Conservation (phyloP, 1,140 invertebrate genomes). For the Tetramorium simillimum region DNA sequence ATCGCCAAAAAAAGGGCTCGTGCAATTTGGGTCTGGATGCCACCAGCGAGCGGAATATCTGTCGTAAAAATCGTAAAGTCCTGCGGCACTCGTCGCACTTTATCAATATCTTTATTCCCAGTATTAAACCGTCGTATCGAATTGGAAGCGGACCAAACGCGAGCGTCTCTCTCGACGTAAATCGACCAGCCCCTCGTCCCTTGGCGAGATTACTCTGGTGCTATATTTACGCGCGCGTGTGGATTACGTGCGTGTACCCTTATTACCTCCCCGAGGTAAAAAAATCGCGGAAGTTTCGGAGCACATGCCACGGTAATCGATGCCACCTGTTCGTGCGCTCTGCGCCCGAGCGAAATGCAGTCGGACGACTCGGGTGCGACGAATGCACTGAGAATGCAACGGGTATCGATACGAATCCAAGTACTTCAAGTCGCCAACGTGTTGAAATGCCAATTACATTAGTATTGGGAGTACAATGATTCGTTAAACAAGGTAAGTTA, state of each 20-base stretch:
- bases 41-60: neutral
- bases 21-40: neutral
- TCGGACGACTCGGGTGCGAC: neutral
- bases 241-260: conserved; percentile 54
- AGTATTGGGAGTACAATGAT: neutral
- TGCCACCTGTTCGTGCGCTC: conserved; percentile 71
- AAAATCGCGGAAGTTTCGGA: conserved; percentile 74
- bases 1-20: neutral
- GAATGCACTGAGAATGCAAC: conserved; percentile 1
- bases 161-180: conserved; percentile 3
- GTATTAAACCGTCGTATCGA: conserved; percentile 44
- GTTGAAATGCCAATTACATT: conserved; percentile 36
- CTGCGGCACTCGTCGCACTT: neutral
- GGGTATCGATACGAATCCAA: conserved; percentile 12
- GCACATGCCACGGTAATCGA: conserved; percentile 73
- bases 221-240: conserved; percentile 55
- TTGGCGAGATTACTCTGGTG: conserved; percentile 33
- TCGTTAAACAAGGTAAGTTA: neutral
- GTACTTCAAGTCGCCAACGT: conserved; percentile 32
- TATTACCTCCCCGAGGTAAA: conserved; percentile 58
- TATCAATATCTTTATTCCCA: conserved; percentile 56
- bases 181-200: conserved; percentile 17
- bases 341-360: conserved; percentile 61
- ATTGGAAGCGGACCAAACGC: neutral
- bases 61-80: conserved; percentile 20